Conservation (phyloP, 1,140 invertebrate species). For the Eriosoma lanigerum region DNA sequence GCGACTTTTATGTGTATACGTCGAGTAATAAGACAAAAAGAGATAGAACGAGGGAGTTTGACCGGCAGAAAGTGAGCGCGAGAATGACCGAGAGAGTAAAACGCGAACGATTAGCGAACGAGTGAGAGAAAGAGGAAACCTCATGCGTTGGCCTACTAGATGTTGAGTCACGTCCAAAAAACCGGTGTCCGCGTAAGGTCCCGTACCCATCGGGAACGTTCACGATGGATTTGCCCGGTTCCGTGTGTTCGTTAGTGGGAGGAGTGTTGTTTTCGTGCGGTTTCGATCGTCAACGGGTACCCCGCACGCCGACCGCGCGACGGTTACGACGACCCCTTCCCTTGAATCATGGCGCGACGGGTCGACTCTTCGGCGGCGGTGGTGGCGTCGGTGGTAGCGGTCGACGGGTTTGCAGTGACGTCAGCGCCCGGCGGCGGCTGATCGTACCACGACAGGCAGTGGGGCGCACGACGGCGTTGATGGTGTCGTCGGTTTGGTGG, state of each 20-base stretch:
- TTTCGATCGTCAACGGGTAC: conserved; percentile 14
- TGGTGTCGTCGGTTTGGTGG: not conserved
- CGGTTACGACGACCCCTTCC: too few relatives aligned
- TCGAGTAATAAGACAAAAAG: too few relatives aligned
- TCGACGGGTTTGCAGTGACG: conserved; percentile 31
- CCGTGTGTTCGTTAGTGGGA: not conserved
- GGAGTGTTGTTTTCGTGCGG: conserved; percentile 41
- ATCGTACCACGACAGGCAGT: not conserved
- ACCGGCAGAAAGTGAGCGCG: not conserved
- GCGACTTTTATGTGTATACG: not conserved
- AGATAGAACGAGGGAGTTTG: not conserved
- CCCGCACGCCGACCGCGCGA: not conserved
- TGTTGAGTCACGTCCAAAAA: conserved; percentile 47
- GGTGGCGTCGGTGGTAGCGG: not conserved
- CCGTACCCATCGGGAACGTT: conserved; percentile 13
- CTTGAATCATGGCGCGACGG: not conserved
- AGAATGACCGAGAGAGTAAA: not conserved
- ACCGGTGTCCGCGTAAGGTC: conserved; percentile 28
- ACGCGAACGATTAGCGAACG: not conserved
- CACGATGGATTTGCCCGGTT: conserved; percentile 33
- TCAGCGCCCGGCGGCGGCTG: conserved; percentile 18
- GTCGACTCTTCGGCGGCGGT: not conserved
- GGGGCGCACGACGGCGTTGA: conserved; percentile 9
- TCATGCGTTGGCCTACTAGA: conserved; percentile 41
- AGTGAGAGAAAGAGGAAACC: conserved; percentile 28